Evolutionary conservation across 2,113 vertebrate species (phyloP).

Genomic region (Eulemur macaco): DNA sequence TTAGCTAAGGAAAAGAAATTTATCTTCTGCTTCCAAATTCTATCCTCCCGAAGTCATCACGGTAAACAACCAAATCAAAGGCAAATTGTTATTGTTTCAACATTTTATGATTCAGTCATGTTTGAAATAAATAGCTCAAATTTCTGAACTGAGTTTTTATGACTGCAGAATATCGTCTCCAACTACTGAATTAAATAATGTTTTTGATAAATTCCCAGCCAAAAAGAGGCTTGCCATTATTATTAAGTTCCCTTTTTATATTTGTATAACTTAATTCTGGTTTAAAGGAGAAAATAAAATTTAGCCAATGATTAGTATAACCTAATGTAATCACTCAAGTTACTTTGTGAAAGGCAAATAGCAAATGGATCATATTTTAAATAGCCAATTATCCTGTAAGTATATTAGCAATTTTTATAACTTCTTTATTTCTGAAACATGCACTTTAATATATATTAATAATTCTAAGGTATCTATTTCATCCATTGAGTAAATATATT

Average conservation of each 20-base stretch:
- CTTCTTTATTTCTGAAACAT: conserved; percentile 50
- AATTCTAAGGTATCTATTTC: conserved; percentile 67
- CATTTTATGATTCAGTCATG: background rate
- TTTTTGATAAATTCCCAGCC: conserved; percentile 43
- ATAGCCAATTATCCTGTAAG: conserved; percentile 52
- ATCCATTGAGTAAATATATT: conserved; percentile 74
- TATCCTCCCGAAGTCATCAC: background rate
- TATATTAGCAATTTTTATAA: conserved; percentile 59
- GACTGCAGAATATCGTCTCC: background rate
- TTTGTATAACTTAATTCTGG: conserved; percentile 33
- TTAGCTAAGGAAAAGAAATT: background rate
- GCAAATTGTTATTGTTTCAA: background rate
- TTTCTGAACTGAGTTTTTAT: conserved; percentile 50
- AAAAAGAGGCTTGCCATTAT: conserved; percentile 12
- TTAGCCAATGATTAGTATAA: conserved; percentile 17
- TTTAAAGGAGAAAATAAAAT: conserved; percentile 71
- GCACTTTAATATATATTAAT: conserved; percentile 64
- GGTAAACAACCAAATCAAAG: background rate
- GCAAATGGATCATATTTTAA: conserved; percentile 71
- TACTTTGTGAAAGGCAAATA: conserved; percentile 22
- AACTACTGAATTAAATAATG: conserved; percentile 43
- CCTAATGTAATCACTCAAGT: background rate
- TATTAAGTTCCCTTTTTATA: conserved; percentile 43
- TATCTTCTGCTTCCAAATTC: conserved; percentile 14
- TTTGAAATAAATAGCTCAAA: conserved; percentile 15